Percentiles rank a stretch among this genome's conserved stretches.
These are phyloP conservation scores for Onychomys arenicola DNA, from an alignment of 2,797 vertebrate genomes.

Conservation along the genomic window DNA sequence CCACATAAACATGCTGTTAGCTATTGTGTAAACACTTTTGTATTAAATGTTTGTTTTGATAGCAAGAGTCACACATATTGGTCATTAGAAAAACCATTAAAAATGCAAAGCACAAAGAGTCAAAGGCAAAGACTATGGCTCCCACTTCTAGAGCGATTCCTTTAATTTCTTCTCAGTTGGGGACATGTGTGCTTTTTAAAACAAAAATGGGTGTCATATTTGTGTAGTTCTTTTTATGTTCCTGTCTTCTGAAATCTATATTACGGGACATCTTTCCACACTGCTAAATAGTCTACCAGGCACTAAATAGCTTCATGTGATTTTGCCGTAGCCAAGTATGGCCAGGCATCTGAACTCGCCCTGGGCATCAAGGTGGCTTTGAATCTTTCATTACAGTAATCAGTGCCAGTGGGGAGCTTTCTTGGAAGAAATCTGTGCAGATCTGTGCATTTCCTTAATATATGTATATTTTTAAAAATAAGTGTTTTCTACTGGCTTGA, in stretches of 20 bases:
- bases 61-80: neutral
- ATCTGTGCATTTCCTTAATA: neutral
- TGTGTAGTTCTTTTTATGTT: neutral
- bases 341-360: fast-evolving
- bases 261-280: neutral
- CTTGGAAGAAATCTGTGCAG: neutral
- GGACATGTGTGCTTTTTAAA: neutral
- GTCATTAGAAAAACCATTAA: neutral
- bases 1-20: fast-evolving
- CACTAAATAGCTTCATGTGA: too few relatives aligned
- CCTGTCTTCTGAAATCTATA: neutral
- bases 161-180: fast-evolving
- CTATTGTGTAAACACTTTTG: neutral
- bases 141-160: fast-evolving
- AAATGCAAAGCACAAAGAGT: neutral
- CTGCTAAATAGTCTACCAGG: neutral
- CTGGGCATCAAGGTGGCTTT: neutral
- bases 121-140: fast-evolving
- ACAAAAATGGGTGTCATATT: fast-evolving
- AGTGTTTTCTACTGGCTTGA: neutral
- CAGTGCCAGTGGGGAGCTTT: neutral
- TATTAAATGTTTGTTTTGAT: neutral
- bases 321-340: fast-evolving
- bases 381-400: neutral
- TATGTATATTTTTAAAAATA: neutral